Conservation (phyloP, 2,888 invertebrate species). For the Drosophila algonquin region DNA sequence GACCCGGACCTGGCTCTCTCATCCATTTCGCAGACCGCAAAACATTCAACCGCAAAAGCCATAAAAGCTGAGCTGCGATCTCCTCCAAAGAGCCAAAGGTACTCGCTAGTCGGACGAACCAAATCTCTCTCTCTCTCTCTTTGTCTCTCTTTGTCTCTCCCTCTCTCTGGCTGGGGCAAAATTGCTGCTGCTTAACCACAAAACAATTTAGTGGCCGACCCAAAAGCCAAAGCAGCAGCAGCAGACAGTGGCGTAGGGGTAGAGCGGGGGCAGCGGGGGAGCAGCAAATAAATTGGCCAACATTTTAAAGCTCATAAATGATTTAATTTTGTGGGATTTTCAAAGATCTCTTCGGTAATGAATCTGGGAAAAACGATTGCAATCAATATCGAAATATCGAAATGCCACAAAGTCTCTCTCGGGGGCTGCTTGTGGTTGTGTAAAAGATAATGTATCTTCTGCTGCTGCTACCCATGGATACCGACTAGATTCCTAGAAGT, state of each 20-base stretch:
- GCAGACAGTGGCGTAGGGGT: conserved; percentile 27
- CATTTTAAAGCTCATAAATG: conserved; percentile 51
- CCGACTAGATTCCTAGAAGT: not conserved
- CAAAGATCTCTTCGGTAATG: not conserved
- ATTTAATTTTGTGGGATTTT: conserved; percentile 62
- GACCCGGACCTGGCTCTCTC: conserved; percentile 9
- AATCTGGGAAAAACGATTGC: conserved; percentile 45
- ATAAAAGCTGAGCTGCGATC: conserved; percentile 63
- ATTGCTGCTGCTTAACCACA: conserved; percentile 62
- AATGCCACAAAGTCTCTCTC: conserved; percentile 12
- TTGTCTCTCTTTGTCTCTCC: not conserved
- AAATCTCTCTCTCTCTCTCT: conserved; percentile 15
- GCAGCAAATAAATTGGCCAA: conserved; percentile 50
- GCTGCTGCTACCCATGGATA: not conserved
- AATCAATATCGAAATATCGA: conserved; percentile 69
- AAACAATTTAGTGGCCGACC: conserved; percentile 64
- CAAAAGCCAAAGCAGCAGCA: not conserved
- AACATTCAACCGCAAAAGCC: conserved; percentile 65
- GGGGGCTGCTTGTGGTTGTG: conserved; percentile 33
- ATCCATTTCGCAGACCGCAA: conserved; percentile 28
- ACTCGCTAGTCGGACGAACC: too few species aligned
- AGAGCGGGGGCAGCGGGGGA: conserved; percentile 6
- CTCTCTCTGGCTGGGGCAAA: conserved; percentile 11
- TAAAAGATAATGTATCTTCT: conserved; percentile 30
- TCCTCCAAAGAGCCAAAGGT: conserved; percentile 31